Evolutionary conservation across 1,140 invertebrate genomes (phyloP).

Genomic region (Drosophila erecta): DNA sequence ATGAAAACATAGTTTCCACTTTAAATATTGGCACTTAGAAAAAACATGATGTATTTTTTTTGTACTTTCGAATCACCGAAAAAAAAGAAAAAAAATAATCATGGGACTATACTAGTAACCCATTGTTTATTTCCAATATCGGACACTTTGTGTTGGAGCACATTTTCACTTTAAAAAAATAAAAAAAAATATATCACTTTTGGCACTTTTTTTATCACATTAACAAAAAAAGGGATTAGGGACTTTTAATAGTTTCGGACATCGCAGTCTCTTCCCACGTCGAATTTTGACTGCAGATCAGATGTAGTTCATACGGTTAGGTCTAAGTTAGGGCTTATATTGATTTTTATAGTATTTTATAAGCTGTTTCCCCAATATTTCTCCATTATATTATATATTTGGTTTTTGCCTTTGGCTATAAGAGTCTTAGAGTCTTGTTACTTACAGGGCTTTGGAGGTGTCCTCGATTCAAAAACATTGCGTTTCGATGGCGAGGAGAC

Average conservation of each 20-base stretch:
- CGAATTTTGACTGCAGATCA: constrained; percentile 8
- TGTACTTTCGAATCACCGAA: constrained; percentile 55
- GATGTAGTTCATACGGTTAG: not conserved
- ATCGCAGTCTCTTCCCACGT: constrained; percentile 16
- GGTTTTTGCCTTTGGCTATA: constrained; percentile 19
- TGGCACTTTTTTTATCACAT: constrained; percentile 15
- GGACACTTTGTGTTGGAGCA: constrained; percentile 14
- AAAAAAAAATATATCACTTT: constrained; percentile 3
- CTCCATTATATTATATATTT: constrained; percentile 16
- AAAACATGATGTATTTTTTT: constrained; percentile 30
- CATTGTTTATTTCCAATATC: constrained; percentile 16
- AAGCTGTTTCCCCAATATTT: constrained; percentile 19
- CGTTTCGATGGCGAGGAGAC: constrained; percentile 29
- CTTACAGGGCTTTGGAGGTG: constrained; percentile 73
- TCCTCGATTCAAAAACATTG: constrained; percentile 75
- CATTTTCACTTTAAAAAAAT: constrained; percentile 55
- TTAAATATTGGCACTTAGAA: constrained; percentile 27
- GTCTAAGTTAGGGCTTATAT: constrained; percentile 28
- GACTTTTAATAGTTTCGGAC: not conserved
- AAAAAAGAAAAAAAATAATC: constrained; percentile 56
- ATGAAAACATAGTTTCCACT: constrained; percentile 29
- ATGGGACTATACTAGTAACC: constrained; percentile 12
- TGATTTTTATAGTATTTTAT: constrained; percentile 12
- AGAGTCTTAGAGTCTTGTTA: constrained; percentile 59
- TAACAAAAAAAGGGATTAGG: constrained; percentile 6